phyloP scores from a whole-genome alignment of 1,140 invertebrate genomes.

The Papilio aristodemus region DNA sequence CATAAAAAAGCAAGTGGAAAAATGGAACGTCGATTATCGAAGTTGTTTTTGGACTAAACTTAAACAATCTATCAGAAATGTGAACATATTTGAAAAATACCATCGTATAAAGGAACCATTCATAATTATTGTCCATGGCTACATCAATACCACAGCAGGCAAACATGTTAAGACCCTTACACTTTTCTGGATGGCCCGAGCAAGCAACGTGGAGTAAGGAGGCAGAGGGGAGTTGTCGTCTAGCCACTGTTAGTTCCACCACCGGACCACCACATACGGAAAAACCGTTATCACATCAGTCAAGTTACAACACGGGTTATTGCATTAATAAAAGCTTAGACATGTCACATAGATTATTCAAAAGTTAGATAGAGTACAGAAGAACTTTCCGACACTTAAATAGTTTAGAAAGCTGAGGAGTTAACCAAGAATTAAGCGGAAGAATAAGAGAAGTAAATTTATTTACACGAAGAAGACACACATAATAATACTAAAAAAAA shows the following conservation, averaged over 20 bases:
- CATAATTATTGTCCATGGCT: constrained; percentile 34
- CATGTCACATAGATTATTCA: background rate
- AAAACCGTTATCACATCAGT: constrained; percentile 57
- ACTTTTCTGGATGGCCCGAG: constrained; percentile 82
- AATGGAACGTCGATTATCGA: background rate
- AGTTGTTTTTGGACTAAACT: background rate
- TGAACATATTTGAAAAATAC: background rate
- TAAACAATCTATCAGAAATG: background rate
- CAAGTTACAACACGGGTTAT: constrained; percentile 32
- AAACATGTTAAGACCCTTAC: constrained; percentile 79
- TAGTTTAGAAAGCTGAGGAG: constrained; percentile 17
- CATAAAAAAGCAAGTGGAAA: background rate
- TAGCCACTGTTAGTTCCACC: constrained; percentile 82
- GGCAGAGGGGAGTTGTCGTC: constrained; percentile 84
- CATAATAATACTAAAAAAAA: constrained; percentile 72
- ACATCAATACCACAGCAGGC: constrained; percentile 49
- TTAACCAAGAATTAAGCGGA: constrained; percentile 20
- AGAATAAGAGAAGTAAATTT: constrained; percentile 36
- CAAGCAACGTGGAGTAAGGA: constrained; percentile 83
- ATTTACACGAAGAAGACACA: constrained; percentile 52
- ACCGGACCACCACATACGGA: constrained; percentile 53
- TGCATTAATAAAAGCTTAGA: constrained; percentile 7
- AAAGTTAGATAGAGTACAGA: constrained; percentile 3
- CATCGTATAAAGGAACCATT: constrained; percentile 21
- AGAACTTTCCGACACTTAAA: constrained; percentile 7